Percentiles rank a stretch among this genome's conserved stretches.
These are phyloP conservation scores for Euzophera pinguis DNA, from an alignment of 2,888 invertebrate genomes.

Conservation along the genomic window DNA sequence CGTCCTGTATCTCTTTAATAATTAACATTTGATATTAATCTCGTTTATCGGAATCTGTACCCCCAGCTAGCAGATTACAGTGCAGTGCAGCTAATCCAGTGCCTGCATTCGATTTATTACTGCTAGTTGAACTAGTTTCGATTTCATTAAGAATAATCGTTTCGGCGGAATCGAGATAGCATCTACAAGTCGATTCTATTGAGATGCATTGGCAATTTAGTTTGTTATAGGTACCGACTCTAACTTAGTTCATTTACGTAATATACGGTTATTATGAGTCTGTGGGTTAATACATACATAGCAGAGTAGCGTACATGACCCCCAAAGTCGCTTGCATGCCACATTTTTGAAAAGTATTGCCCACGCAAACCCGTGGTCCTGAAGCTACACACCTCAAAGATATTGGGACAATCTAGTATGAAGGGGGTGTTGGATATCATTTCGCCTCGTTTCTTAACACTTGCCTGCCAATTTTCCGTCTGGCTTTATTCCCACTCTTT, in stretches of 20 bases:
- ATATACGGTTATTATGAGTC: too few species aligned
- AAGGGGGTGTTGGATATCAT: too few species aligned
- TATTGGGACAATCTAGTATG: too few species aligned
- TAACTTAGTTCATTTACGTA: not conserved
- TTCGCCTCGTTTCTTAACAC: too few species aligned
- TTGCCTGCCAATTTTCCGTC: too few species aligned
- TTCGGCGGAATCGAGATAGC: not conserved
- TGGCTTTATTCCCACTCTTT: too few species aligned
- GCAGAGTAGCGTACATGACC: too few species aligned
- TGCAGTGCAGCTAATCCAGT: not conserved
- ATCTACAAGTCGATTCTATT: slow-evolving; percentile 1
- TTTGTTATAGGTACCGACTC: not conserved
- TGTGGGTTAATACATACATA: too few species aligned
- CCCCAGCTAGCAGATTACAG: not conserved
- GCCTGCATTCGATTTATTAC: slow-evolving; percentile 7
- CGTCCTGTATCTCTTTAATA: not conserved
- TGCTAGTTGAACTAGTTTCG: slow-evolving; percentile 1
- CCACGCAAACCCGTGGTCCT: too few species aligned
- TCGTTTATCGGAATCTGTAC: not conserved
- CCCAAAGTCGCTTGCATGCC: too few species aligned
- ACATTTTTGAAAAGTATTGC: too few species aligned
- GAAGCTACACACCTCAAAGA: too few species aligned
- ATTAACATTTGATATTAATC: not conserved
- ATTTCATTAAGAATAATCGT: slow-evolving; percentile 7
- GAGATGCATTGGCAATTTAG: slow-evolving; percentile 8